phyloP scores from a whole-genome alignment of 1,140 invertebrate genomes.

The Formica exsecta region DNA sequence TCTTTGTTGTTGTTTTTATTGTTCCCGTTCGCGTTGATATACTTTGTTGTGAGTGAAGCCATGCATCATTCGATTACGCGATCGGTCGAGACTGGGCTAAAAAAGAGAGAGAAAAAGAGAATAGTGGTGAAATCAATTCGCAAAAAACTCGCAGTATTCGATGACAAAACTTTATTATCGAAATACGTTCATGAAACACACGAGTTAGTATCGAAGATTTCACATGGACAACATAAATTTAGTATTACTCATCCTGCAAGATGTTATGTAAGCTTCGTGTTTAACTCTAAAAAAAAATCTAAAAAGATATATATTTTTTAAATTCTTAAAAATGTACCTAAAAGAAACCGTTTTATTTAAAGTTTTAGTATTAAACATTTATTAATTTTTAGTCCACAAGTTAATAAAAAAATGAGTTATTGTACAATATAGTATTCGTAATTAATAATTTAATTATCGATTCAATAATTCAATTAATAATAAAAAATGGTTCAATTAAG shows the following conservation, averaged over 20 bases:
- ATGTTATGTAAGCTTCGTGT: slow-evolving; percentile 1
- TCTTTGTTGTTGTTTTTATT: not conserved
- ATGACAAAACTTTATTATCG: slow-evolving; percentile 11
- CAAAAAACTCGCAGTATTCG: slow-evolving; percentile 13
- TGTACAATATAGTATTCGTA: not conserved
- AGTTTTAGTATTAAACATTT: not conserved
- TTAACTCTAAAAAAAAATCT: not conserved
- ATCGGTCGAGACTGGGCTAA: not conserved
- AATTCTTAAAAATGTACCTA: not conserved
- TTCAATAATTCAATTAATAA: not conserved
- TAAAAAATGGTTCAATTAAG: too few relatives aligned
- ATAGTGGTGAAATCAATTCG: slow-evolving; percentile 23
- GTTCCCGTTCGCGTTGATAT: slow-evolving; percentile 3
- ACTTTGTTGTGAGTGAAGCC: slow-evolving; percentile 1
- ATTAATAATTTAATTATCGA: not conserved
- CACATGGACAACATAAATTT: not conserved
- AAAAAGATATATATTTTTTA: not conserved
- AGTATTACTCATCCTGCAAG: not conserved
- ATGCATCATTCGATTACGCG: not conserved
- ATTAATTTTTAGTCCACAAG: not conserved
- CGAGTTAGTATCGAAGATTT: not conserved
- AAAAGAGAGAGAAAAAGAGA: not conserved
- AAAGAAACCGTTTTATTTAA: not conserved
- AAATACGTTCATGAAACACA: not conserved
- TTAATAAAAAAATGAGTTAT: not conserved